Evolutionary conservation across 2,797 vertebrate genomes (phyloP).

Genomic region (Todus mexicanus): DNA sequence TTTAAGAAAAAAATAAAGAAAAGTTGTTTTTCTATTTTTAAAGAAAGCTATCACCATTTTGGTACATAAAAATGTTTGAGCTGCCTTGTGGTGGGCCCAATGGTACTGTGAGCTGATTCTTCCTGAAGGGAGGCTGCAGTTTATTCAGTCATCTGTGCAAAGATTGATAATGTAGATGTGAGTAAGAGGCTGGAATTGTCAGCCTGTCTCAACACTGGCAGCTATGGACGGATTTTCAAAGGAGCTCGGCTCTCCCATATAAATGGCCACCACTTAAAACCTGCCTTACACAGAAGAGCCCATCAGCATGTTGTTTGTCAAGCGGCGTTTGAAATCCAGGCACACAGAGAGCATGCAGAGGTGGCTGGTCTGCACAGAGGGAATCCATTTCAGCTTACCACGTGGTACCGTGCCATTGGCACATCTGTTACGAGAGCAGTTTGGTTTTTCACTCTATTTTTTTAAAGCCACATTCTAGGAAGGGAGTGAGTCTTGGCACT

Average conservation of each 20-base stretch:
- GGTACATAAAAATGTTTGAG: background rate
- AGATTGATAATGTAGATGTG: background rate
- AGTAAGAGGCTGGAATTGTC: background rate
- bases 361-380: background rate
- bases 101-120: background rate
- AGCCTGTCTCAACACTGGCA: background rate
- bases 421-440: too few species aligned
- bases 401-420: background rate
- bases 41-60: background rate
- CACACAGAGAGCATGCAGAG: rapidly evolving
- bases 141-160: background rate
- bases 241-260: background rate
- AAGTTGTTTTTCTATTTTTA: background rate
- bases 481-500: background rate
- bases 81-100: background rate
- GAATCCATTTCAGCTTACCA: background rate
- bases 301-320: background rate
- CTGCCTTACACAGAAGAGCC: background rate
- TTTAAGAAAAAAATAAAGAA: background rate
- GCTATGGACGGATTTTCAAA: background rate
- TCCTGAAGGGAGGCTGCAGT: background rate
- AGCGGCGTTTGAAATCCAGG: background rate
- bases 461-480: background rate
- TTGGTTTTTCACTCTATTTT: background rate
- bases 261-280: background rate